phyloP scores from a whole-genome alignment of 2,888 invertebrate genomes.

The Lycia hirtaria region DNA sequence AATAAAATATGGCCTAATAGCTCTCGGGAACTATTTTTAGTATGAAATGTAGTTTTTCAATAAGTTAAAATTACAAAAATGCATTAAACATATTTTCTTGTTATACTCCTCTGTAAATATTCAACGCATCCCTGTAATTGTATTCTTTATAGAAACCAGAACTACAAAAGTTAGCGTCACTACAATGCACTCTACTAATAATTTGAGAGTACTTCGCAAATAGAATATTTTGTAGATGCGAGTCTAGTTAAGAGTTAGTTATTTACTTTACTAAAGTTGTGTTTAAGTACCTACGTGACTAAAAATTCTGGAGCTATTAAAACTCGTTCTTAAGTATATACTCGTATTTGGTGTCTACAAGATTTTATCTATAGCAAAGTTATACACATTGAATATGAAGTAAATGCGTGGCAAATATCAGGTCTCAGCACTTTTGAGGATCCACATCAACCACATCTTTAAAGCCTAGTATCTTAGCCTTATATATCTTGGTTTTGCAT shows the following conservation, averaged over 20 bases:
- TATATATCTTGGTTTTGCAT: too few species aligned
- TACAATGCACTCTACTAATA: constrained; percentile 14
- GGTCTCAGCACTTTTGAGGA: too few species aligned
- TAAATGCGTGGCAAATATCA: too few species aligned
- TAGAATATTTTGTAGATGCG: constrained; percentile 9
- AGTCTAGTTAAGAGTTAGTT: constrained; percentile 1
- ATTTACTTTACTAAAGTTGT: background rate
- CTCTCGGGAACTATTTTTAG: too few species aligned
- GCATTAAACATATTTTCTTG: background rate
- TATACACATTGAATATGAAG: too few species aligned
- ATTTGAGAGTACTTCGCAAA: constrained; percentile 14
- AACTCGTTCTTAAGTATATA: background rate
- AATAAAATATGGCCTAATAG: too few species aligned
- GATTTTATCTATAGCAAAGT: too few species aligned
- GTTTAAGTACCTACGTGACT: background rate
- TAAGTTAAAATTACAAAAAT: background rate
- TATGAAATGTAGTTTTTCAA: too few species aligned
- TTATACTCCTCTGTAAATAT: too few species aligned
- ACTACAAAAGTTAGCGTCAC: constrained; percentile 6
- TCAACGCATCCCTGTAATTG: background rate
- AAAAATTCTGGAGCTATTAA: background rate
- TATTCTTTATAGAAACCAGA: background rate
- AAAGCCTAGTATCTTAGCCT: too few species aligned
- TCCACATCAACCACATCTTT: too few species aligned
- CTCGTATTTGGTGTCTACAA: too few species aligned